Percentiles rank a stretch among this genome's conserved stretches.
phyloP scores from a whole-genome alignment of 2,888 invertebrate genomes.

The Bugulina stolonifera region DNA sequence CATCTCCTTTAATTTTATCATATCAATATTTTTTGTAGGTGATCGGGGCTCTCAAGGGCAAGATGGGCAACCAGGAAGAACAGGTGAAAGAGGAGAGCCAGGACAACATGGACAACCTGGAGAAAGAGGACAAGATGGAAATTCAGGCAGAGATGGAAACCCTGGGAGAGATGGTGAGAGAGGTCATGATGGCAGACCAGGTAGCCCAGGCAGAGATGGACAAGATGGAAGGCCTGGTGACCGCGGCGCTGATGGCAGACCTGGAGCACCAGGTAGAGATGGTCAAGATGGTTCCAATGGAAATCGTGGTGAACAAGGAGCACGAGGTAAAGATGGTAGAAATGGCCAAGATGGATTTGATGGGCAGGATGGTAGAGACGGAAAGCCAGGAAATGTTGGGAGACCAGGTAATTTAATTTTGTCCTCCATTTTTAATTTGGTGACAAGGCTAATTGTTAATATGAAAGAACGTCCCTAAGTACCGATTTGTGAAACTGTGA shows the following conservation, averaged over 20 bases:
- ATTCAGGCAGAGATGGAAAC: background rate
- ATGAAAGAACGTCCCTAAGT: background rate
- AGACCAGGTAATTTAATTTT: background rate
- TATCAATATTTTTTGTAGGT: no score
- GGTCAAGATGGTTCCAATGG: conserved; percentile 25
- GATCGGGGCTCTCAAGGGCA: conserved; percentile 32
- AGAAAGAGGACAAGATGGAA: background rate
- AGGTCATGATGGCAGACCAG: conserved; percentile 11
- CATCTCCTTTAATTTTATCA: no score
- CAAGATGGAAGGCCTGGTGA: conserved; percentile 28
- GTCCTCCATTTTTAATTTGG: background rate
- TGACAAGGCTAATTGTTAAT: background rate
- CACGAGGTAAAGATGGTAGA: conserved; percentile 21
- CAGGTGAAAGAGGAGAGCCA: conserved; percentile 27
- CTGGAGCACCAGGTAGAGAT: conserved; percentile 26
- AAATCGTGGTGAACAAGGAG: conserved; percentile 18
- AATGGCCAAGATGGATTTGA: conserved; percentile 26
- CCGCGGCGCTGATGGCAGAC: conserved; percentile 26
- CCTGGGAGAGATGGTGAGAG: conserved; percentile 27
- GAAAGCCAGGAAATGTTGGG: conserved; percentile 28
- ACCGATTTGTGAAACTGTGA: background rate
- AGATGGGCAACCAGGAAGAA: conserved; percentile 30
- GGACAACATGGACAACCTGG: conserved; percentile 20
- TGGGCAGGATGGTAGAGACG: conserved; percentile 30
- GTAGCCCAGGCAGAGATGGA: background rate